A percentile compares a stretch with the other conserved stretches of the same genome.
Evolutionary conservation across 2,888 invertebrate genomes (phyloP).

Genomic region (Xiphydria camelus): DNA sequence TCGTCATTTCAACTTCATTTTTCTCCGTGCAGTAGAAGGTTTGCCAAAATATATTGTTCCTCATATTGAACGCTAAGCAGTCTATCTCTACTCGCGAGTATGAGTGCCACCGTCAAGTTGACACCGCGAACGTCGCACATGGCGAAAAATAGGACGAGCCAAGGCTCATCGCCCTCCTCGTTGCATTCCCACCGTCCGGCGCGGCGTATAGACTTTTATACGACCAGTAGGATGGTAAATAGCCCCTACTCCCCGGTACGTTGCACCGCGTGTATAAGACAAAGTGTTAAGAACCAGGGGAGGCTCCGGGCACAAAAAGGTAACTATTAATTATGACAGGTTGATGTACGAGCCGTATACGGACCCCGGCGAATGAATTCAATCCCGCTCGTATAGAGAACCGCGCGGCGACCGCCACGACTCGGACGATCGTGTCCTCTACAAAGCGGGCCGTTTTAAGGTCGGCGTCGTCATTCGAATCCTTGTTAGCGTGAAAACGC

Average conservation of each 20-base stretch:
- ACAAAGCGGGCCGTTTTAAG: not conserved
- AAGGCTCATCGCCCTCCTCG: constrained; percentile 32
- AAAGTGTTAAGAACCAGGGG: constrained; percentile 42
- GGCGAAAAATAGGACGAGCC: too few species aligned
- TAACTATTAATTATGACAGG: constrained; percentile 51
- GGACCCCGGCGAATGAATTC: constrained; percentile 41
- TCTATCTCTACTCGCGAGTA: too few species aligned
- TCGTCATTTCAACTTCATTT: too few species aligned
- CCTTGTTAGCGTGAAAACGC: too few species aligned
- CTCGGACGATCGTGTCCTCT: not conserved
- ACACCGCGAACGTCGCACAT: too few species aligned
- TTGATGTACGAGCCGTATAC: constrained; percentile 48
- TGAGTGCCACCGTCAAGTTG: too few species aligned
- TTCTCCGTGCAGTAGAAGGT: too few species aligned
- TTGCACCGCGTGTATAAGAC: constrained; percentile 37
- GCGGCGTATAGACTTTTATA: too few species aligned
- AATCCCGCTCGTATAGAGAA: constrained; percentile 25
- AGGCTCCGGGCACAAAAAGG: constrained; percentile 40
- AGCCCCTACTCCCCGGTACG: constrained; percentile 35
- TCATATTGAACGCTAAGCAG: too few species aligned
- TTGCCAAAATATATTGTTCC: too few species aligned
- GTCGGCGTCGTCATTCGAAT: too few species aligned
- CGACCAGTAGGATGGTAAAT: constrained; percentile 23
- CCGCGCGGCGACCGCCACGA: not conserved
- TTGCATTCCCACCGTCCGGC: too few species aligned